Evolutionary conservation across 2,113 vertebrate genomes (phyloP).

Genomic region (Callaeas wilsoni): DNA sequence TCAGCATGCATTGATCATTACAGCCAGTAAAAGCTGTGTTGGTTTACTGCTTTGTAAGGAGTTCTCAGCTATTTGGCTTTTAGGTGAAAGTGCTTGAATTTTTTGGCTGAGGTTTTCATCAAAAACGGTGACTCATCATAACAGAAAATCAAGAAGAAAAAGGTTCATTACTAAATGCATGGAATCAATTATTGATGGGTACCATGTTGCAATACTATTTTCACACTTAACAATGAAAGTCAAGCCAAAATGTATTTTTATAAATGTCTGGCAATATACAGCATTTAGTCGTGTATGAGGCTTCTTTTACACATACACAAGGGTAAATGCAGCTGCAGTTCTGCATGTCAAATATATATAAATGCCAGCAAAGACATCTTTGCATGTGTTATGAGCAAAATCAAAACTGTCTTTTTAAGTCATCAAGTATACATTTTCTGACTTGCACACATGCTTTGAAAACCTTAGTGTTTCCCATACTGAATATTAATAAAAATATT

Average conservation of each 20-base stretch:
- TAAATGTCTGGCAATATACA: background rate
- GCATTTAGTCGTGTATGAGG: background rate
- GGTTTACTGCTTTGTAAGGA: background rate
- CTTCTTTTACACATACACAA: background rate
- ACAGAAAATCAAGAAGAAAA: background rate
- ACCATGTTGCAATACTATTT: background rate
- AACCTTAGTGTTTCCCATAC: background rate
- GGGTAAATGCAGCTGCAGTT: background rate
- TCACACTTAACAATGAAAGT: background rate
- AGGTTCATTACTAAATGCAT: background rate
- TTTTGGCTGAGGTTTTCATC: background rate
- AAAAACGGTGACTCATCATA: background rate
- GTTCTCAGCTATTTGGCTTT: background rate
- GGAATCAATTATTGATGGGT: background rate
- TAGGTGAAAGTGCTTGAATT: background rate
- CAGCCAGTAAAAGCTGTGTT: background rate
- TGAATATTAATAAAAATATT: background rate
- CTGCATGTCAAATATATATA: background rate
- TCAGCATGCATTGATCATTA: background rate
- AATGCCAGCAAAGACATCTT: background rate
- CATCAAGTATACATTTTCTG: background rate
- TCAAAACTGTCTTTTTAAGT: background rate
- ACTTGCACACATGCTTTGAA: background rate
- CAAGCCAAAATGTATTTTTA: background rate
- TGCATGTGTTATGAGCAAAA: background rate